Evolutionary conservation across 2,797 vertebrate genomes (phyloP).

Genomic region (Hipposideros larvatus): DNA sequence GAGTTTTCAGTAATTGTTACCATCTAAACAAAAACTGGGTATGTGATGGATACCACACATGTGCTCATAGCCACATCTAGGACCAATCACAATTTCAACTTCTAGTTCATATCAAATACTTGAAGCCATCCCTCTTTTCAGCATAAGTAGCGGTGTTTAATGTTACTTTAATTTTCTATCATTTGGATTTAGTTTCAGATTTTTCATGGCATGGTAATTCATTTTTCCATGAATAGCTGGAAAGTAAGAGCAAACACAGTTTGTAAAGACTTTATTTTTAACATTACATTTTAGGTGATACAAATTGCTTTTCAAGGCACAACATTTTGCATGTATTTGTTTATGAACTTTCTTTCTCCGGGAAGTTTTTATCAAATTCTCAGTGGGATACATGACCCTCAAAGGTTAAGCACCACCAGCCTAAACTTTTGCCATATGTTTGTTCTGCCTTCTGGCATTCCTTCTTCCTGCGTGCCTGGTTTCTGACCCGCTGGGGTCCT

Average conservation of each 20-base stretch:
- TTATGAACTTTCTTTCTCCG: slow-evolving; percentile 44
- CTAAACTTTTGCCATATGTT: slow-evolving; percentile 76
- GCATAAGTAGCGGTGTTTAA: neutral
- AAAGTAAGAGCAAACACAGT: neutral
- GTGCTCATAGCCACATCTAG: neutral
- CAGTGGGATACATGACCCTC: slow-evolving; percentile 55
- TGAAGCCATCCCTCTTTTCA: neutral
- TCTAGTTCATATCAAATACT: neutral
- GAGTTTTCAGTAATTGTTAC: neutral
- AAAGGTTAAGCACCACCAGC: slow-evolving; percentile 65
- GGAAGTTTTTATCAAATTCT: slow-evolving; percentile 65
- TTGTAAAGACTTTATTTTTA: neutral
- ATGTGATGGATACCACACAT: neutral
- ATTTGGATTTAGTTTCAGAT: neutral
- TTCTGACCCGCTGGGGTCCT: slow-evolving; percentile 60
- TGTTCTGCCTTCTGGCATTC: slow-evolving; percentile 59
- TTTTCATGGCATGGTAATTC: neutral
- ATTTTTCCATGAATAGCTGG: neutral
- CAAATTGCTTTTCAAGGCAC: slow-evolving; percentile 26
- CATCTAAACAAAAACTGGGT: neutral
- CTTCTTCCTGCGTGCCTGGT: slow-evolving; percentile 64
- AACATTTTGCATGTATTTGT: slow-evolving; percentile 12
- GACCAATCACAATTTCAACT: neutral
- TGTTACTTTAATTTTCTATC: neutral
- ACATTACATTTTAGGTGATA: neutral